Base-by-base conservation (phyloP, 2,113 vertebrate genomes). In the Gallinago media region DNA sequence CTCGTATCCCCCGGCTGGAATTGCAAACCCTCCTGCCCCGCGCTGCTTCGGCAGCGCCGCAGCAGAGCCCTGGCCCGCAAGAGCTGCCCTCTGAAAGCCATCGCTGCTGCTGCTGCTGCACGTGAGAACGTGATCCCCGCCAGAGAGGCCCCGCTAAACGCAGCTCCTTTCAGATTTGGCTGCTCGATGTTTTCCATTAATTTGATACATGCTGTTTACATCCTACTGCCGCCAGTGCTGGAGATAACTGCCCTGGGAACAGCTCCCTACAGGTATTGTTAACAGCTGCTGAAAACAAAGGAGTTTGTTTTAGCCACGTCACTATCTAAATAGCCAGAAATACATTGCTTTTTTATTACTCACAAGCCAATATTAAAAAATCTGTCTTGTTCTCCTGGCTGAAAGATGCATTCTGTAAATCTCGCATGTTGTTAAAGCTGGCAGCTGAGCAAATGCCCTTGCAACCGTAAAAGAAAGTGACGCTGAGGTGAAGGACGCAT, bases 161-260 rank as follows among this genome's bases (percentile, higher is more conserved):
- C 63, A 6, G 49, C 6, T 73, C 19, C 58, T 38, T 86, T 82
- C 89, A 90, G 65, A 81, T 92, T 81, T 87, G 89, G 70, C 95
- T 72, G 62, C 83, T 81, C 77, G 4, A 4, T 88, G 83, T 92
- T 96, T 96, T 95, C 93, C 96, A 93, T 94, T 92, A 95, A 92
- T 68, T 88, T 81, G 94, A 96, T 92, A 72, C 77, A 75, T 5
- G 81, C 92, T 96, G 86, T 97, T 96, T 95, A 94, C 88, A 94
- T 95, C 94, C 91, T 63, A 17, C 88, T 67, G 96, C 59, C 0
- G 29, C 79, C 72, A 32, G 62, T 25, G 82, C 94, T 93, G 76
- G 93, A 96, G 96, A 95, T 96, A 97, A 88, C 88, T 92, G 88
- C 95, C 92, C 94, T 87, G 95, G 94, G 95, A 97, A 94, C 95